These are phyloP conservation scores for Ammospiza nelsoni DNA, from an alignment of 2,113 vertebrate genomes.

Conservation along the genomic window DNA sequence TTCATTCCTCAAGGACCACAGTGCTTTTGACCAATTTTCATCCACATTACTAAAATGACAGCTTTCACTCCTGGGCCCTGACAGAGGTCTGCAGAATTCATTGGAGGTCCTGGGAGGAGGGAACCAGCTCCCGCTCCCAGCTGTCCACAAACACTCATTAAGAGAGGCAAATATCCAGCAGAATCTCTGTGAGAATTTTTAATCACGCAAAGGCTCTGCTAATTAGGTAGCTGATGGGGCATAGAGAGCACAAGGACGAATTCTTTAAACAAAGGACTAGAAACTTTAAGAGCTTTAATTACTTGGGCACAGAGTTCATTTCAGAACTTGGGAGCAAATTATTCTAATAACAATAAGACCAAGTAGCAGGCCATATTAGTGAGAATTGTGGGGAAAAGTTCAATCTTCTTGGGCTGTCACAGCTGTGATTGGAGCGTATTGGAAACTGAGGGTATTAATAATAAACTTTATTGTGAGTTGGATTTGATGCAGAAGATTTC, in stretches of 20 bases:
- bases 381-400: constrained; percentile 88
- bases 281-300: constrained; percentile 99
- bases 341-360: constrained; percentile 95
- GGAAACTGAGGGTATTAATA: constrained; percentile 28
- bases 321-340: constrained; percentile 98
- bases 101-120: constrained; percentile 90
- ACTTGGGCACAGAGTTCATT: constrained; percentile 99
- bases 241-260: constrained; percentile 99
- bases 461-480: constrained; percentile 37
- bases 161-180: constrained; percentile 98
- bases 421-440: constrained; percentile 27
- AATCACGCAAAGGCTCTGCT: constrained; percentile 97
- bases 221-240: constrained; percentile 99
- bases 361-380: constrained; percentile 85
- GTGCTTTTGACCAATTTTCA: constrained; percentile 93
- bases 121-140: constrained; percentile 90
- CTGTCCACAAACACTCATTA: constrained; percentile 99
- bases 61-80: constrained; percentile 97
- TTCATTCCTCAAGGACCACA: constrained; percentile 88
- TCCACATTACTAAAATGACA: constrained; percentile 96
- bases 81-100: constrained; percentile 94
- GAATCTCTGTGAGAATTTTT: constrained; percentile 99
- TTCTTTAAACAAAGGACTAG: constrained; percentile 99
- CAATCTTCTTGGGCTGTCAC: constrained; percentile 86
- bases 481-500: constrained; percentile 20